A percentile compares a stretch with the other conserved stretches of the same genome.
phyloP scores from a whole-genome alignment of 1,140 invertebrate species.

The Heliothis virescens region DNA sequence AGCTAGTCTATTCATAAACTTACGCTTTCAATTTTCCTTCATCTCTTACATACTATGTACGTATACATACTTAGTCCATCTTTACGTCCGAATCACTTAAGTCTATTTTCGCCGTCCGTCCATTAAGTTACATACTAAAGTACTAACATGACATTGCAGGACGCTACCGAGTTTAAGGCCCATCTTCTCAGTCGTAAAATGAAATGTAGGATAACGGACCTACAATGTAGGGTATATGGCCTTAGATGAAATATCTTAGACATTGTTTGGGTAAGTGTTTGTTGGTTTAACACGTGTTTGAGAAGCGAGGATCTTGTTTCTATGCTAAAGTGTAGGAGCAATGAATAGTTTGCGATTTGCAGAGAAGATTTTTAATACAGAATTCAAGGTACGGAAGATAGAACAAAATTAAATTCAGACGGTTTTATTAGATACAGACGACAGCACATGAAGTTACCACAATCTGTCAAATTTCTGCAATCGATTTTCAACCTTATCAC shows the following conservation, averaged over 20 bases:
- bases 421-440: too few species aligned
- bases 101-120: not conserved
- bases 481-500: too few species aligned
- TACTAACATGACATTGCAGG: not conserved
- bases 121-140: not conserved
- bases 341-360: too few species aligned
- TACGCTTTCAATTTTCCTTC: too few species aligned
- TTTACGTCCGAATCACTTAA: not conserved
- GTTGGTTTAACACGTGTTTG: not conserved
- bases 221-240: not conserved
- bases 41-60: too few species aligned
- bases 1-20: too few species aligned
- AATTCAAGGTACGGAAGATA: too few species aligned
- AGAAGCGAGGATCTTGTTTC: not conserved
- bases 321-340: not conserved
- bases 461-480: too few species aligned
- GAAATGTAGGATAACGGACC: constrained; percentile 5
- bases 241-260: constrained; percentile 5
- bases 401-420: too few species aligned
- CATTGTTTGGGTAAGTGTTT: not conserved
- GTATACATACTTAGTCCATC: not conserved
- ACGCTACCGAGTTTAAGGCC: not conserved
- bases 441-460: too few species aligned
- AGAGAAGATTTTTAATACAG: too few species aligned
- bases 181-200: not conserved